These are phyloP conservation scores for Fregetta grallaria DNA, from an alignment of 2,113 vertebrate species.

Conservation along the genomic window DNA sequence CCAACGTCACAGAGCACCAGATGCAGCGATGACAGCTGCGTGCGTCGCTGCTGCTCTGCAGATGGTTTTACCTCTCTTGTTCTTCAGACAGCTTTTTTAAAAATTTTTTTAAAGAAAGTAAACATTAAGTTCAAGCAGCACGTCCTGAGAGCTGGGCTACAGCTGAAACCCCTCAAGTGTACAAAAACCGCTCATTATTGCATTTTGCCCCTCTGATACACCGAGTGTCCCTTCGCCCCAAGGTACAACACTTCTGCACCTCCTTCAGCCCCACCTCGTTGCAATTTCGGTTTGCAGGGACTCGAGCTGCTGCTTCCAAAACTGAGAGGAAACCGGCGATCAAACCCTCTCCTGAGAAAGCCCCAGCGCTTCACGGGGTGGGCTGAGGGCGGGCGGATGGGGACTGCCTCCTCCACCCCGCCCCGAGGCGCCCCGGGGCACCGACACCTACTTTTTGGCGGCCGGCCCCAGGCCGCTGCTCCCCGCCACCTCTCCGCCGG, in stretches of 20 bases:
- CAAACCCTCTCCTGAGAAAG: not conserved
- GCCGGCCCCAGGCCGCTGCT: conserved; percentile 79
- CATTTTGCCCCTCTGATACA: accelerated
- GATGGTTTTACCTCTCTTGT: not conserved
- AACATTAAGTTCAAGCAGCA: not conserved
- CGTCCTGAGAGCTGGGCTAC: accelerated
- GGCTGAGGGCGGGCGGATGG: not conserved
- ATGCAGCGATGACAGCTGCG: not conserved
- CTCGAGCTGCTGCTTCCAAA: not conserved
- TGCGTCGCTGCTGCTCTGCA: not conserved
- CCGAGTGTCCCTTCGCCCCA: accelerated
- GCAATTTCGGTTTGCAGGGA: not conserved
- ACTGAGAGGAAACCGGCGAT: not conserved
- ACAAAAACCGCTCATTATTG: accelerated
- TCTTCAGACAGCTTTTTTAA: not conserved
- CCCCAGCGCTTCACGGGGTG: not conserved
- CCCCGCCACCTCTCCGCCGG: conserved; percentile 74
- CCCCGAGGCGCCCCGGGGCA: not conserved
- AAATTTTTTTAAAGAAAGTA: not conserved
- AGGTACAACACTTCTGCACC: not conserved
- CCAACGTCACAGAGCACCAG: not conserved
- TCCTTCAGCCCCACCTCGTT: accelerated
- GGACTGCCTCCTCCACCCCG: too few species aligned
- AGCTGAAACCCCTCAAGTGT: not conserved
- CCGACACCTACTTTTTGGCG: conserved; percentile 76